These are phyloP conservation scores for Trissoscelio sp. DNA, from an alignment of 2,888 invertebrate genomes.

Conservation along the genomic window DNA sequence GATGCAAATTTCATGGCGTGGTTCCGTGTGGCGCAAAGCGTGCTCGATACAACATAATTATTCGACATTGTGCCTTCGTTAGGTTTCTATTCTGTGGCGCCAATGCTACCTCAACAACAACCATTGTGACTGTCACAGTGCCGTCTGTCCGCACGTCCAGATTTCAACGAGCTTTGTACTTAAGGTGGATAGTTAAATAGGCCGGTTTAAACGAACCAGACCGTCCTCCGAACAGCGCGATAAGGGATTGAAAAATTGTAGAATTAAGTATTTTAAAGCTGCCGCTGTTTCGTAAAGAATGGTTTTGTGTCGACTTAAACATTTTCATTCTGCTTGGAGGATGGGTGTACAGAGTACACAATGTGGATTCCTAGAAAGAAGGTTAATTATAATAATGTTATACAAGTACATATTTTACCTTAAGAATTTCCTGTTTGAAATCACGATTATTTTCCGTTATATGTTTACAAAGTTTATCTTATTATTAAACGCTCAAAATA, in stretches of 20 bases:
- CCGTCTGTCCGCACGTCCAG: slow-evolving; percentile 43
- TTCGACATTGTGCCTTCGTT: slow-evolving; percentile 76
- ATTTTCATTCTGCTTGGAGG: neutral
- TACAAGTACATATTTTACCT: too few species aligned
- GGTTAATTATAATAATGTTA: too few species aligned
- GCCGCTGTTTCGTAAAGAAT: neutral
- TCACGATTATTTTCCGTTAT: too few species aligned
- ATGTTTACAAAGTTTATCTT: too few species aligned
- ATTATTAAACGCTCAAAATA: too few species aligned
- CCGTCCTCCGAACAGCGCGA: slow-evolving; percentile 6
- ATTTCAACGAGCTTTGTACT: slow-evolving; percentile 46
- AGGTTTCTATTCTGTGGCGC: slow-evolving; percentile 72
- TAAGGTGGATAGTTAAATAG: slow-evolving; percentile 38
- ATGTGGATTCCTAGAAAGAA: too few species aligned
- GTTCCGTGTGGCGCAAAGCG: slow-evolving; percentile 47
- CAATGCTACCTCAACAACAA: slow-evolving; percentile 55
- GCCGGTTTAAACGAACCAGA: slow-evolving; percentile 20
- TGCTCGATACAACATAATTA: slow-evolving; percentile 74
- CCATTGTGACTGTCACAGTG: slow-evolving; percentile 38
- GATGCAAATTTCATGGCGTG: slow-evolving; percentile 74
- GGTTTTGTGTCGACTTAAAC: neutral
- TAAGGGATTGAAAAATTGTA: slow-evolving; percentile 32
- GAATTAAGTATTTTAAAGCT: slow-evolving; percentile 15
- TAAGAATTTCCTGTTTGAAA: too few species aligned
- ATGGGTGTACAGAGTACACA: neutral